Evolutionary conservation across 2,113 vertebrate species (phyloP).

Genomic region (Pelecanus crispus): DNA sequence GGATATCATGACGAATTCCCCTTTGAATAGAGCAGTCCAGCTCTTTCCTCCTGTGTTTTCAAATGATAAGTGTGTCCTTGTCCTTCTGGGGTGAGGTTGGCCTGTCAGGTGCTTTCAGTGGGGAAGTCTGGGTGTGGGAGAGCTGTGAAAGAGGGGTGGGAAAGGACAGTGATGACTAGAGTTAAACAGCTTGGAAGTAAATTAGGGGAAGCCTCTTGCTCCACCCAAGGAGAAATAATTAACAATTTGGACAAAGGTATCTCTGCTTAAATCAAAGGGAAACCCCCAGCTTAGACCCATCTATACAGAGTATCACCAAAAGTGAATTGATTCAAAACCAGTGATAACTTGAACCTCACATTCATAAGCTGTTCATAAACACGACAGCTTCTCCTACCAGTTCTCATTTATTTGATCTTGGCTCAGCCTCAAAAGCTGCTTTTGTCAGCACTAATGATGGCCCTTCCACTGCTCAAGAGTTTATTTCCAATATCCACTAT

Average conservation of each 20-base stretch:
- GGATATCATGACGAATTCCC: neutral
- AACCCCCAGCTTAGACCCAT: neutral
- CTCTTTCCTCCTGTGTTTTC: neutral
- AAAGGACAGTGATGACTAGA: neutral
- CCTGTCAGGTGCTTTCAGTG: neutral
- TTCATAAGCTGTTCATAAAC: neutral
- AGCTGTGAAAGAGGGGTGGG: neutral
- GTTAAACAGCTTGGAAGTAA: neutral
- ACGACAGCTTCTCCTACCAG: neutral
- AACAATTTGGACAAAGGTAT: neutral
- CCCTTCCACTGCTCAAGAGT: constrained; percentile 13
- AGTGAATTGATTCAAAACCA: neutral
- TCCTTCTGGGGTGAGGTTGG: neutral
- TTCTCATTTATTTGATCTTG: constrained; percentile 31
- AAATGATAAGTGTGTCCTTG: neutral
- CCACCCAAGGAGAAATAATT: neutral
- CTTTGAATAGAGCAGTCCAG: neutral
- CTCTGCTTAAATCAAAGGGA: neutral
- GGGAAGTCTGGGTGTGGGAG: neutral
- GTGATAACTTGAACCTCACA: neutral
- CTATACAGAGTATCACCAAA: neutral
- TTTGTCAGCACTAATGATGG: constrained; percentile 43
- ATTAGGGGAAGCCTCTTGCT: neutral
- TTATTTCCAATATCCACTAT: constrained; percentile 33
- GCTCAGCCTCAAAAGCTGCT: constrained; percentile 16